A percentile compares a stretch with the other conserved stretches of the same genome.
These are phyloP conservation scores for Lycia hirtaria DNA, from an alignment of 2,888 invertebrate genomes.

Conservation along the genomic window DNA sequence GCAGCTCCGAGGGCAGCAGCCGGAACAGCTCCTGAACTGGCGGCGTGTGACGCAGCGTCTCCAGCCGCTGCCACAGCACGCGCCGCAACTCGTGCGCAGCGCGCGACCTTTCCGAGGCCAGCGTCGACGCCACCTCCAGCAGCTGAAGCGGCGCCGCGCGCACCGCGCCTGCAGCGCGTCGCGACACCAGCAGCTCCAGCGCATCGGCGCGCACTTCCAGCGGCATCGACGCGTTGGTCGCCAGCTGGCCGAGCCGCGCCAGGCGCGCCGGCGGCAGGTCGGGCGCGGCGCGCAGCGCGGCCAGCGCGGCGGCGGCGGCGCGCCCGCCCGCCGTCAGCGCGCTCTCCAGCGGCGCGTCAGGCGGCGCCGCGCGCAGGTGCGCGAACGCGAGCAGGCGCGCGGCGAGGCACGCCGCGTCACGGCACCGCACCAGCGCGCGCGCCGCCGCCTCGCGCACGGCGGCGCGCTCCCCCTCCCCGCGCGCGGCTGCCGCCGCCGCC, in stretches of 20 bases:
- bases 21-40: slow-evolving; percentile 44
- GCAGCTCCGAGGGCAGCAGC: slow-evolving; percentile 40
- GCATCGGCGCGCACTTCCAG: slow-evolving; percentile 60
- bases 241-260: slow-evolving; percentile 44
- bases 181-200: slow-evolving; percentile 49
- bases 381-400: background rate
- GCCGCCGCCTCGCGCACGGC: slow-evolving; percentile 37
- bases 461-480: slow-evolving; percentile 54
- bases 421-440: slow-evolving; percentile 42
- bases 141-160: slow-evolving; percentile 47
- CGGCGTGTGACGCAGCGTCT: slow-evolving; percentile 43
- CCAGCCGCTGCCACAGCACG: slow-evolving; percentile 62
- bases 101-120: slow-evolving; percentile 40
- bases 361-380: slow-evolving; percentile 43
- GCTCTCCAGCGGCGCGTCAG: slow-evolving; percentile 49
- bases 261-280: slow-evolving; percentile 54
- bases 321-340: slow-evolving; percentile 47
- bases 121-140: slow-evolving; percentile 40
- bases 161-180: slow-evolving; percentile 34
- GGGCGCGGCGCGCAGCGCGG: slow-evolving; percentile 52
- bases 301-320: slow-evolving; percentile 41
- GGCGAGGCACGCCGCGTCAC: background rate
- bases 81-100: slow-evolving; percentile 62
- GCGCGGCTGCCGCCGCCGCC: slow-evolving; percentile 51
- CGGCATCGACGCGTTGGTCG: slow-evolving; percentile 41